Conservation (phyloP, 2,113 vertebrate genomes). For the Burhinus bistriatus region DNA sequence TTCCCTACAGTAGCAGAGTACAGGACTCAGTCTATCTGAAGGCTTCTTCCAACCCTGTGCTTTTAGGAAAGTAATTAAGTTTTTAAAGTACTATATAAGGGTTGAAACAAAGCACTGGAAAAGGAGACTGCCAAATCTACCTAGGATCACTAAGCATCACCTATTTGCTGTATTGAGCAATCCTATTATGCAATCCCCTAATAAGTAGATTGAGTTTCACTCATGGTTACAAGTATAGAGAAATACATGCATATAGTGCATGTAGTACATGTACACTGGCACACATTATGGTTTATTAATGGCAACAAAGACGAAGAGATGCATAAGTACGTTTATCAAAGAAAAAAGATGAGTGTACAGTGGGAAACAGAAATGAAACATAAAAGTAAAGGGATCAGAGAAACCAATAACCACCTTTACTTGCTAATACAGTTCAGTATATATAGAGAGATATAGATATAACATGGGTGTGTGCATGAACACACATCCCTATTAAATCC, state of each 20-base stretch:
- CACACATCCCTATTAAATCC: background rate
- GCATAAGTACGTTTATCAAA: background rate
- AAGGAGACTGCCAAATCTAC: background rate
- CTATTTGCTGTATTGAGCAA: background rate
- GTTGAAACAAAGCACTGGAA: background rate
- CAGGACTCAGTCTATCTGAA: background rate
- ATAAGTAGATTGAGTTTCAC: background rate
- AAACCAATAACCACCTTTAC: background rate
- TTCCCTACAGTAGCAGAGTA: background rate
- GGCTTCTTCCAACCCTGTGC: background rate
- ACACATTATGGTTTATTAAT: background rate
- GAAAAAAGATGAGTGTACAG: background rate
- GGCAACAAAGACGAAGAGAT: background rate
- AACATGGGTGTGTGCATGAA: background rate
- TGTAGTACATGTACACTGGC: background rate
- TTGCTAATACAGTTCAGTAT: background rate
- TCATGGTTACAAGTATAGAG: background rate
- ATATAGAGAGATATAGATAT: background rate
- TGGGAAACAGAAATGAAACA: background rate
- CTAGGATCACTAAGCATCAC: background rate
- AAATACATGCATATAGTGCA: background rate
- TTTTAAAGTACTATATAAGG: background rate
- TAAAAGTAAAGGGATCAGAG: background rate
- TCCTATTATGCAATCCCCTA: background rate
- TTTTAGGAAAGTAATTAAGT: background rate